phyloP scores from a whole-genome alignment of 2,797 vertebrate genomes.

The Leptodactylus fallax region DNA sequence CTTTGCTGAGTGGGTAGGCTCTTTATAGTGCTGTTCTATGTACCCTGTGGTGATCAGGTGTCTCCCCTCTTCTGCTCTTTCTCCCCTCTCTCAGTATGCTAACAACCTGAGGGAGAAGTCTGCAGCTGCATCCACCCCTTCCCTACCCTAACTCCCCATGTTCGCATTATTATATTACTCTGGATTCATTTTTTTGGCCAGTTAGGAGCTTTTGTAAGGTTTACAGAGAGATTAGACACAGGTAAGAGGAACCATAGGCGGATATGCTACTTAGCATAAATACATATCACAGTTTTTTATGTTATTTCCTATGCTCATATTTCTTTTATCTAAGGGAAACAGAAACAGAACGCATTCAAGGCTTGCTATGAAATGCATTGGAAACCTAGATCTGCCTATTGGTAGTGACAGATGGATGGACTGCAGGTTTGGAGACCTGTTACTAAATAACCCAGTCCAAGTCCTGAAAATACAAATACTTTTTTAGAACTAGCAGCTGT shows the following conservation, averaged over 20 bases:
- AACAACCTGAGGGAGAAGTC: background rate
- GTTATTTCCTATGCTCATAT: background rate
- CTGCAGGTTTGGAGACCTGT: constrained; percentile 46
- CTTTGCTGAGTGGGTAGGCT: too few relatives aligned
- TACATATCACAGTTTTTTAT: background rate
- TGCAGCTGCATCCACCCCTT: background rate
- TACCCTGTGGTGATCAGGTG: background rate
- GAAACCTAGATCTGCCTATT: constrained; percentile 20
- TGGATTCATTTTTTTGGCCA: background rate
- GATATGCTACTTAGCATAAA: background rate
- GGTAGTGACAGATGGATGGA: constrained; percentile 56
- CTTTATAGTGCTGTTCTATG: too few relatives aligned
- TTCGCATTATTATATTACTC: background rate
- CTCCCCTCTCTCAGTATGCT: background rate
- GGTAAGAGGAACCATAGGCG: background rate
- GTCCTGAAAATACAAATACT: constrained; percentile 44
- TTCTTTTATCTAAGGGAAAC: background rate
- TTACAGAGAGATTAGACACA: background rate
- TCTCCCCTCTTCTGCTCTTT: background rate
- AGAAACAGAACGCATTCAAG: background rate
- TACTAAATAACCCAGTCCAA: constrained; percentile 47
- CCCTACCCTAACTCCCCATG: background rate
- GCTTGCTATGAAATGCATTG: constrained; percentile 12
- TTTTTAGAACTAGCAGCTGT: constrained; percentile 42
- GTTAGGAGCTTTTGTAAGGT: background rate